Percentiles rank a stretch among this genome's conserved stretches.
Evolutionary conservation across 2,113 vertebrate genomes (phyloP).

Genomic region (Spea multiplicata): DNA sequence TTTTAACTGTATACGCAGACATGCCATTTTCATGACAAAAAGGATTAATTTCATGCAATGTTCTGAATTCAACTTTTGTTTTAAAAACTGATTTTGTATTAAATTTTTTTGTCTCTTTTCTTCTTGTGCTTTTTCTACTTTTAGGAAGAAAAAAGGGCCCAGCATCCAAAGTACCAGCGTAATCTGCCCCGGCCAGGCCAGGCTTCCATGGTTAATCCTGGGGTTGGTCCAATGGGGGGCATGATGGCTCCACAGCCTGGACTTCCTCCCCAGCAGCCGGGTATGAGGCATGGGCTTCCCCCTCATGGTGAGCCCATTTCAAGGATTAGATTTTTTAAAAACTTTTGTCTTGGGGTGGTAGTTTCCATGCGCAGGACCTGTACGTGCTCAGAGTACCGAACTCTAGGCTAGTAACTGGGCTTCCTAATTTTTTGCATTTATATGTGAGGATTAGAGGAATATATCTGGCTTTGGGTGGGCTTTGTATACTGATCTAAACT

Average conservation of each 20-base stretch:
- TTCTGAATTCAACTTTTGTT: too few species aligned
- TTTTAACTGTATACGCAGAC: not conserved
- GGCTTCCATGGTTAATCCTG: constrained; percentile 77
- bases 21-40: too few species aligned
- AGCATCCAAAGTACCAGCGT: constrained; percentile 92
- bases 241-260: constrained; percentile 89
- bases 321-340: too few species aligned
- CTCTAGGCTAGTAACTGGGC: too few species aligned
- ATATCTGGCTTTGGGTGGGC: too few species aligned
- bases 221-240: constrained; percentile 82
- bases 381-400: too few species aligned
- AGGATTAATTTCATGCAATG: too few species aligned
- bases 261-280: constrained; percentile 84
- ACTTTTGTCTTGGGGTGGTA: too few species aligned
- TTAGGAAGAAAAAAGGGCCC: constrained; percentile 93
- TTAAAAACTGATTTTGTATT: not conserved
- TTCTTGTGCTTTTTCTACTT: constrained; percentile 24
- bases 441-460: too few species aligned
- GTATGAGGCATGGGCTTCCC: constrained; percentile 89
- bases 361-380: too few species aligned
- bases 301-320: constrained; percentile 68
- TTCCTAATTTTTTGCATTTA: too few species aligned
- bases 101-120: not conserved
- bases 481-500: too few species aligned
- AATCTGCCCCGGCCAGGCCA: constrained; percentile 87